Evolutionary conservation across 1,140 invertebrate genomes (phyloP).

Genomic region (Heterodera schachtii): DNA sequence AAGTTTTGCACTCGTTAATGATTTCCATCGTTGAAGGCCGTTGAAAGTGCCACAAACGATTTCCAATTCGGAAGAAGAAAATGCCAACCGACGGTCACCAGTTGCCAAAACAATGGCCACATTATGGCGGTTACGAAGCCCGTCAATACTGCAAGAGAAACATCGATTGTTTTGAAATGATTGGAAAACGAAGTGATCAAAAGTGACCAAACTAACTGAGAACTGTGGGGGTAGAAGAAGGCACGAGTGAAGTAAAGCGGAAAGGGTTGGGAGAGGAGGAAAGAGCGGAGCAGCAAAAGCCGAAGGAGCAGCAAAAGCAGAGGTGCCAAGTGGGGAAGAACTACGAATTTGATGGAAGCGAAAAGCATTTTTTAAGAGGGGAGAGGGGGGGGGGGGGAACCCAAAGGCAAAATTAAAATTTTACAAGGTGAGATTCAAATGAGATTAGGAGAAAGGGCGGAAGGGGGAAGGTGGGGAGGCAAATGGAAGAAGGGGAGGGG

Average conservation of each 20-base stretch:
- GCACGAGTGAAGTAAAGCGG: neutral
- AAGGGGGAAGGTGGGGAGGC: too few species aligned
- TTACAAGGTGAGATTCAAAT: too few species aligned
- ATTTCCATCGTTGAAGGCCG: neutral
- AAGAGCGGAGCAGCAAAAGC: neutral
- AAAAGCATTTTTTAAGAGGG: too few species aligned
- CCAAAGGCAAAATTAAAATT: too few species aligned
- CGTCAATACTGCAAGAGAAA: neutral
- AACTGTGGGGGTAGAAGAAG: constrained; percentile 7
- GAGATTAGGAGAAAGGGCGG: neutral
- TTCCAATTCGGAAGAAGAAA: neutral
- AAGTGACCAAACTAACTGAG: neutral
- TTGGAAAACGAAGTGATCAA: neutral
- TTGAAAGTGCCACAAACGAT: neutral
- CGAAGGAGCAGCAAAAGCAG: neutral
- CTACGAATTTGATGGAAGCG: too few species aligned
- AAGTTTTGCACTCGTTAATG: neutral
- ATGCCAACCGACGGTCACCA: neutral
- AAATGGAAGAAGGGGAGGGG: neutral
- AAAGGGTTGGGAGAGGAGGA: neutral
- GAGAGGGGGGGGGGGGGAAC: too few species aligned
- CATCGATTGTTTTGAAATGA: neutral
- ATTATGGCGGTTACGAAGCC: neutral
- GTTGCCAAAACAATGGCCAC: neutral
- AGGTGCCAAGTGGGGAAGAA: neutral